phyloP scores from a whole-genome alignment of 2,797 vertebrate genomes.

The Phrynocephalus vlangalii region DNA sequence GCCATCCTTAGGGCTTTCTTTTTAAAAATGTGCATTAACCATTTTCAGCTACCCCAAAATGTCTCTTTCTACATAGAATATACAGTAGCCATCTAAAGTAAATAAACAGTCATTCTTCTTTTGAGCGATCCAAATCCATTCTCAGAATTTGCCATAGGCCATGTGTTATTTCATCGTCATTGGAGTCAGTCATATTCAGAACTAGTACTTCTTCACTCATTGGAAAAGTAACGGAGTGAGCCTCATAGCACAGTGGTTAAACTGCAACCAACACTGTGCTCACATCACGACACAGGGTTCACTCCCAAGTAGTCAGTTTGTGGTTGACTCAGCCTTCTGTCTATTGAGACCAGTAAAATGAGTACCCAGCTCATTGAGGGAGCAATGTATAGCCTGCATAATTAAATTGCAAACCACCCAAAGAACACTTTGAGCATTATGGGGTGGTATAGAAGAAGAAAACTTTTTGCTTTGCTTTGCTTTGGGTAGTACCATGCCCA shows the following conservation, averaged over 20 bases:
- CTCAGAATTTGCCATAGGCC: neutral
- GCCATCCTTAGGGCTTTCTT: slow-evolving; percentile 9
- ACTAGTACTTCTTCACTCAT: neutral
- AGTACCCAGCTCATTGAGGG: no score
- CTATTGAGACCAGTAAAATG: no score
- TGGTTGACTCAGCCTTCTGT: no score
- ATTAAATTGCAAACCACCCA: no score
- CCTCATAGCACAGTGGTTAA: no score
- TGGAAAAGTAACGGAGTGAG: neutral
- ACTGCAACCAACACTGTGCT: no score
- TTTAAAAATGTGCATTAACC: slow-evolving; percentile 15
- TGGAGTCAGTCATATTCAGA: neutral
- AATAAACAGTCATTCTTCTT: slow-evolving; percentile 17
- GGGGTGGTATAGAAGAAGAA: no score
- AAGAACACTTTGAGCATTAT: no score
- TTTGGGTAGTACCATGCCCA: neutral
- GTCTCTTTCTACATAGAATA: neutral
- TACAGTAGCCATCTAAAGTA: neutral
- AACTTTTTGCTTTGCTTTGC: no score
- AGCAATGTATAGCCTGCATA: no score
- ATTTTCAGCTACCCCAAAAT: slow-evolving; percentile 4
- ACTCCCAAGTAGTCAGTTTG: no score
- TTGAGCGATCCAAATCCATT: neutral
- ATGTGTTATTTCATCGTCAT: slow-evolving; percentile 1
- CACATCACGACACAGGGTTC: no score